Conservation (phyloP, 2,113 vertebrate species). For the Hypomesus transpacificus region DNA sequence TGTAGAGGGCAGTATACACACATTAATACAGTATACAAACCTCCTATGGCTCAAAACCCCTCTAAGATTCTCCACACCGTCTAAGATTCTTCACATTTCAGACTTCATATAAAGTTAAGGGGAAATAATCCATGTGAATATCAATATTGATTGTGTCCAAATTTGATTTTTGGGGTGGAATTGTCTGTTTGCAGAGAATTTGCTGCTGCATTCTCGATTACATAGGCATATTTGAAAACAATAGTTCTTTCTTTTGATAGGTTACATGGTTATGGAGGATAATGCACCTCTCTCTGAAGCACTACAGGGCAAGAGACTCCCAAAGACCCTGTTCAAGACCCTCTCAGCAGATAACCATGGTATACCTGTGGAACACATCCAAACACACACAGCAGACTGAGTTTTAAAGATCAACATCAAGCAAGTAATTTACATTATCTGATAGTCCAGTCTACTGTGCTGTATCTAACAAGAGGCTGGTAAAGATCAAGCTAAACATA, state of each 20-base stretch:
- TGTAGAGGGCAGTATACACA: constrained; percentile 28
- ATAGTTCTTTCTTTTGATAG: constrained; percentile 39
- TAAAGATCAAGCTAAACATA: constrained; percentile 13
- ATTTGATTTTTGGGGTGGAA: too few relatives aligned
- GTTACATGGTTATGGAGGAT: constrained; percentile 72
- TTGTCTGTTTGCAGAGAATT: too few relatives aligned
- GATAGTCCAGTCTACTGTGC: too few relatives aligned
- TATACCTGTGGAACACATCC: constrained; percentile 37
- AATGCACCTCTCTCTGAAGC: constrained; percentile 65
- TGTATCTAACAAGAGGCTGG: background rate
- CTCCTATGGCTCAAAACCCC: too few relatives aligned
- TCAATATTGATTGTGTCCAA: too few relatives aligned
- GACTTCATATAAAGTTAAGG: too few relatives aligned
- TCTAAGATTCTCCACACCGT: too few relatives aligned
- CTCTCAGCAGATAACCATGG: constrained; percentile 68
- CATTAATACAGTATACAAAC: background rate
- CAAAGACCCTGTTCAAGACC: constrained; percentile 66
- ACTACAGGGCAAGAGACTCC: constrained; percentile 66
- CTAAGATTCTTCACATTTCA: too few relatives aligned
- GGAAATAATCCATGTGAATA: background rate
- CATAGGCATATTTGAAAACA: background rate
- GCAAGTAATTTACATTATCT: background rate
- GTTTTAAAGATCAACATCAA: too few relatives aligned
- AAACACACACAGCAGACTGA: too few relatives aligned
- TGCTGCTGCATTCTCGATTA: background rate